phyloP scores from a whole-genome alignment of 2,113 vertebrate genomes.

The Phalacrocorax aristotelis region DNA sequence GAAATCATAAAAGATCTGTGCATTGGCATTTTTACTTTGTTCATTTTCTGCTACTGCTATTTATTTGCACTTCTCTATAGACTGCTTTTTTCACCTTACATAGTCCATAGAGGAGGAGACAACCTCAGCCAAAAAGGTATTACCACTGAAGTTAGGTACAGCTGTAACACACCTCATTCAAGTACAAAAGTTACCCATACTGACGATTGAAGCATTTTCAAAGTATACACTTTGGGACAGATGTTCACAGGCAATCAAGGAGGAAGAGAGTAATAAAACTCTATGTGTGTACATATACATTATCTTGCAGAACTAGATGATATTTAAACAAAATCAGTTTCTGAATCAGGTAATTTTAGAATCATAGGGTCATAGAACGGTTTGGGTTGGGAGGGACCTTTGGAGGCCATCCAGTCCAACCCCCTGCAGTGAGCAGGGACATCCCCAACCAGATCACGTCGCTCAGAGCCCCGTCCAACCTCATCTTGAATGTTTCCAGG shows the following conservation, averaged over 20 bases:
- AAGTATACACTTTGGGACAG: background rate
- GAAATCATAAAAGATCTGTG: background rate
- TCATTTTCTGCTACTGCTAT: background rate
- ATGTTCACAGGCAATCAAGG: background rate
- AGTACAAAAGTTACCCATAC: background rate
- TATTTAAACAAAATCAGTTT: background rate
- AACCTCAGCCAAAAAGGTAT: background rate
- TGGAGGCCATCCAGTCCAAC: no score
- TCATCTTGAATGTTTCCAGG: no score
- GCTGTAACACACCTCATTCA: background rate
- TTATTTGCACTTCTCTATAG: background rate
- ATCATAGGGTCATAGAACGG: no score
- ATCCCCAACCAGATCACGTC: no score
- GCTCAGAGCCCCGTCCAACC: no score
- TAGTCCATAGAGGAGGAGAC: background rate
- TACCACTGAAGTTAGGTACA: background rate
- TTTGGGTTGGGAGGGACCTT: no score
- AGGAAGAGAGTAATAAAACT: background rate
- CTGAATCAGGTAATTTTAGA: background rate
- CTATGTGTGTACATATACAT: background rate
- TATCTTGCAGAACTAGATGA: background rate
- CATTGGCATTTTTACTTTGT: background rate
- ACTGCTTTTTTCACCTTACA: background rate
- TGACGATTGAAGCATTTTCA: background rate
- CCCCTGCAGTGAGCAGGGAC: no score